These are phyloP conservation scores for Meriones unguiculatus DNA, from an alignment of 2,113 vertebrate genomes.

Conservation along the genomic window DNA sequence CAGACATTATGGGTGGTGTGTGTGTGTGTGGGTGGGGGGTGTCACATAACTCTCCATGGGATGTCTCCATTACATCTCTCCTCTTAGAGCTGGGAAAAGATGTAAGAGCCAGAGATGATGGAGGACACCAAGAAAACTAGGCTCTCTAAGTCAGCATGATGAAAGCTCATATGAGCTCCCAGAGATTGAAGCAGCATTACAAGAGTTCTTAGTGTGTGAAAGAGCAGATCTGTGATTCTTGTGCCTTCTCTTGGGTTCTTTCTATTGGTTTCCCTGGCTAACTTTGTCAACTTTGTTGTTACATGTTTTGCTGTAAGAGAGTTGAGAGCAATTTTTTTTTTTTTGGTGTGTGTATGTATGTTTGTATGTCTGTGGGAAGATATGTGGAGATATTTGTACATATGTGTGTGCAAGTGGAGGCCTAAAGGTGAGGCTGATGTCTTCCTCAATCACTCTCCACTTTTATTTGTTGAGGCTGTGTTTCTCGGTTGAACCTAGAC, in stretches of 20 bases:
- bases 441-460: neutral
- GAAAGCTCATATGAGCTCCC: neutral
- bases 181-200: neutral
- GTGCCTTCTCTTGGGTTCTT: neutral
- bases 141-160: neutral
- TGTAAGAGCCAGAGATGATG: neutral
- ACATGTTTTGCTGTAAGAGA: neutral
- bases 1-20: too few species aligned
- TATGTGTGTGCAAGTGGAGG: neutral
- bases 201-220: neutral
- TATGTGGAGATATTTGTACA: neutral
- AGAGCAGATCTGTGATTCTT: neutral
- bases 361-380: neutral
- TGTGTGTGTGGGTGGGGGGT: too few species aligned
- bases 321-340: neutral
- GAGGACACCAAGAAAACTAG: neutral
- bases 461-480: neutral
- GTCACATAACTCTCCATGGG: neutral
- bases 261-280: neutral
- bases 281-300: neutral
- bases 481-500: neutral
- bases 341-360: neutral
- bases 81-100: neutral
- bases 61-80: neutral
- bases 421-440: neutral